Evolutionary conservation across 2,888 invertebrate species (phyloP).

Genomic region (Platynereis dumerilii): DNA sequence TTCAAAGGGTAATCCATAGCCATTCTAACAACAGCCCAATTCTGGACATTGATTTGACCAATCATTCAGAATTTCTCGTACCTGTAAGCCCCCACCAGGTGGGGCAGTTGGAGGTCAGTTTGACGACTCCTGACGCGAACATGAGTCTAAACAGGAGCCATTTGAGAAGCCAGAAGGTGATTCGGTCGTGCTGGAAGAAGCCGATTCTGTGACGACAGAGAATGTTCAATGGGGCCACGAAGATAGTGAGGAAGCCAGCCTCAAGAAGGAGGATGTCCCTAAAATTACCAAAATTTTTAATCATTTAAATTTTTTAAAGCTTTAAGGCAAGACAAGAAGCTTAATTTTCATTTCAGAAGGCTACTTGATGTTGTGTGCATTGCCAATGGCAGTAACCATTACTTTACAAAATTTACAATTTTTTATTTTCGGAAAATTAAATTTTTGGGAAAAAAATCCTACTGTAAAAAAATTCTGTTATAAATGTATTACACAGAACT

Average conservation of each 20-base stretch:
- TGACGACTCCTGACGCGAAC: constrained; percentile 76
- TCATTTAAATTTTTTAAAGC: constrained; percentile 8
- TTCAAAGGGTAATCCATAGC: no score
- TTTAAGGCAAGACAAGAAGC: constrained; percentile 24
- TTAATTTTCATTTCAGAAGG: constrained; percentile 6
- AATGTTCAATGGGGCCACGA: constrained; percentile 72
- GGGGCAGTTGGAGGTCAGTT: constrained; percentile 75
- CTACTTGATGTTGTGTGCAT: no score
- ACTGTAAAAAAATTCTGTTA: no score
- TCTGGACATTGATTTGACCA: no score
- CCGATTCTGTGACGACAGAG: constrained; percentile 40
- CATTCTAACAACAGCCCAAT: no score
- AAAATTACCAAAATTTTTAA: constrained; percentile 13
- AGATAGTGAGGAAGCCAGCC: constrained; percentile 73
- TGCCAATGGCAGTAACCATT: no score
- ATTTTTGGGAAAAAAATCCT: no score
- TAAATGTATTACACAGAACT: no score
- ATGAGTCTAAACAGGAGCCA: constrained; percentile 78
- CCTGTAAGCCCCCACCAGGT: constrained; percentile 81
- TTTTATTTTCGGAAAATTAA: no score
- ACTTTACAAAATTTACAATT: background rate
- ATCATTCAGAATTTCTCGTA: constrained; percentile 62
- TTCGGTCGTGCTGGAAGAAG: constrained; percentile 57
- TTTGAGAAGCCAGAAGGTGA: constrained; percentile 74
- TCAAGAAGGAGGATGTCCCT: constrained; percentile 80